A percentile compares a stretch with the other conserved stretches of the same genome.
Evolutionary conservation across 2,888 invertebrate genomes (phyloP).

Genomic region (Lasioglossum marginatum): DNA sequence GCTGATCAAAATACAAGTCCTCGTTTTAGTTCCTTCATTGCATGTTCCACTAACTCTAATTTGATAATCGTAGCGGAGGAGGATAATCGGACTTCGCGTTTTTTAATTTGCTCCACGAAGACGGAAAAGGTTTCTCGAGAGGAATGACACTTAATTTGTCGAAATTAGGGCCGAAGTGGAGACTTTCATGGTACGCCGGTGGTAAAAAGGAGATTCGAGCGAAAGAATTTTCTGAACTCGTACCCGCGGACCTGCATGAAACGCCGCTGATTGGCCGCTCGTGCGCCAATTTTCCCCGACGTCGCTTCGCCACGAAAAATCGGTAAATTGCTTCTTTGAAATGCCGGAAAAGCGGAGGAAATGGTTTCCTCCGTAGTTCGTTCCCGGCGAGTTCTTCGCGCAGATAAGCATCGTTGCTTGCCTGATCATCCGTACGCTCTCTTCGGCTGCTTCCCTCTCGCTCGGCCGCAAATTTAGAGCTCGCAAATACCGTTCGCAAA

Average conservation of each 20-base stretch:
- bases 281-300: slow-evolving; percentile 82
- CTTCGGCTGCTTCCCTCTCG: slow-evolving; percentile 57
- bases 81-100: neutral
- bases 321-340: slow-evolving; percentile 84
- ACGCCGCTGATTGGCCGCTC: slow-evolving; percentile 83
- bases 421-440: slow-evolving; percentile 63
- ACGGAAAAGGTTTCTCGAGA: neutral
- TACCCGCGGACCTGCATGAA: slow-evolving; percentile 80
- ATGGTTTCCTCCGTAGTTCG: slow-evolving; percentile 68
- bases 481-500: slow-evolving; percentile 25
- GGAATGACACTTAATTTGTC: slow-evolving; percentile 30
- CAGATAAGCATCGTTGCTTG: slow-evolving; percentile 65
- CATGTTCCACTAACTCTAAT: neutral
- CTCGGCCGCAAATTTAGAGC: slow-evolving; percentile 41
- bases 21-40: too few relatives aligned
- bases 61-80: neutral
- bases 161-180: slow-evolving; percentile 32
- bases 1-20: too few relatives aligned
- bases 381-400: slow-evolving; percentile 56
- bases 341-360: slow-evolving; percentile 76
- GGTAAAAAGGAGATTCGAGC: slow-evolving; percentile 60
- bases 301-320: slow-evolving; percentile 81
- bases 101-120: neutral
- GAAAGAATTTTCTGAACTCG: slow-evolving; percentile 75
- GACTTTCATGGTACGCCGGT: slow-evolving; percentile 24